Evolutionary conservation across 2,888 invertebrate species (phyloP), one percentile per base, ranked within the genome.

Genomic region (Deilephila elpenor): DNA sequence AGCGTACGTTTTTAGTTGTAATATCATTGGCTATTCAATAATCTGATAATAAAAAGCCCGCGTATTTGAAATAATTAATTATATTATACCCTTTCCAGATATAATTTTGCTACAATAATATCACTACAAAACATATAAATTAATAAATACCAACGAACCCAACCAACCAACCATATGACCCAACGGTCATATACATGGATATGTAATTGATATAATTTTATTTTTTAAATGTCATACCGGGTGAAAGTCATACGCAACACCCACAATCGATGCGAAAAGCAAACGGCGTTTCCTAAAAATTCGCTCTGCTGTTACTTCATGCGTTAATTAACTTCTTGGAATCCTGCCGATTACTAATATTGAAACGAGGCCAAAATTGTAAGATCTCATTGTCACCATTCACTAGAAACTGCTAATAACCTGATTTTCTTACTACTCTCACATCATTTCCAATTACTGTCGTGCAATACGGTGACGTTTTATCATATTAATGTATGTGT

Each of bases 291-390:
- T 20, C 20, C 14, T 3, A 25, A 37, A 19, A 34, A 5, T 44
- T 25, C 14, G 17, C 51, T 67, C 56, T 7, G 14, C 11, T 64
- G 4, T 37, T 64, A 37, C n/a, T 64, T 20, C 37, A 64, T 64
- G 37, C 20, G n/a, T 20, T 64, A 64, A 44, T 67, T 67, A 67
- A 67, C 17, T 67, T 67, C 51, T 51, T 51, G 67, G 51, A 67
- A 67, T 51, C 51, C 51, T 67, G 51, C 25, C 51, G 44, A 25
- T 25, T 67, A 51, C 25, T 67, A 67, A 44, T 51, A 67, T 25
- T 51, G 64, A 51, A 67, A 17, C 67, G 64, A 67, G 14, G 67
- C 51, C 44, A 14, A 25, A 51, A 44, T 51, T 67, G 51, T 67
- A 67, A 20, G 17, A 25, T 67, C 14, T 25, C 20, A 17, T 62